Conservation (phyloP, 2,797 vertebrate genomes). For the Buphagus erythrorhynchus region DNA sequence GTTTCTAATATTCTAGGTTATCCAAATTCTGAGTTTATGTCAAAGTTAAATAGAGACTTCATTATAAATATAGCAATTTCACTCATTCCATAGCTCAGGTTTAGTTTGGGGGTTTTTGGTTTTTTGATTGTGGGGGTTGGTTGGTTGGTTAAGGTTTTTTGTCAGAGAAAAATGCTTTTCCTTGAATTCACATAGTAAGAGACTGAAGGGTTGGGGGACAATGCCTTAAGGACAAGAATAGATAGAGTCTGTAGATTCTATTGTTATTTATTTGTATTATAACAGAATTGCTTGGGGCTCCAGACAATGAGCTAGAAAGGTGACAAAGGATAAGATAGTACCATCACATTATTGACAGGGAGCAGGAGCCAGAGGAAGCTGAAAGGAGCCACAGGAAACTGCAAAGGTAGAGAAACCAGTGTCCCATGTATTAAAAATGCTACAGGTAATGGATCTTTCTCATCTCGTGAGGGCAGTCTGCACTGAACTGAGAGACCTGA, state of each 20-base stretch:
- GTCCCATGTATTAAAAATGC: background rate
- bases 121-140: background rate
- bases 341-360: background rate
- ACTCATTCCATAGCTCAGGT: background rate
- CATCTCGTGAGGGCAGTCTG: background rate
- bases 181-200: background rate
- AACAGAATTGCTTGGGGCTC: background rate
- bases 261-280: background rate
- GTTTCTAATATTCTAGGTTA: background rate
- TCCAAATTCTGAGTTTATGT: background rate
- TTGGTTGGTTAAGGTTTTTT: background rate
- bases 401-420: background rate
- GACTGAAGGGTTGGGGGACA: background rate
- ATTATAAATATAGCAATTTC: background rate
- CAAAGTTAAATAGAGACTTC: background rate
- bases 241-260: background rate
- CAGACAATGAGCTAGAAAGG: background rate
- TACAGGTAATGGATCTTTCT: background rate
- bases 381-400: background rate
- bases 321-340: background rate
- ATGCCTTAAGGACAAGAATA: background rate
- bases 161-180: background rate
- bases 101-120: background rate
- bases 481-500: background rate
- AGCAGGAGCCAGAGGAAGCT: background rate